Evolutionary conservation across 1,140 invertebrate species (phyloP), one percentile per base, ranked within the genome.

Genomic region (Hypothenemus hampei): DNA sequence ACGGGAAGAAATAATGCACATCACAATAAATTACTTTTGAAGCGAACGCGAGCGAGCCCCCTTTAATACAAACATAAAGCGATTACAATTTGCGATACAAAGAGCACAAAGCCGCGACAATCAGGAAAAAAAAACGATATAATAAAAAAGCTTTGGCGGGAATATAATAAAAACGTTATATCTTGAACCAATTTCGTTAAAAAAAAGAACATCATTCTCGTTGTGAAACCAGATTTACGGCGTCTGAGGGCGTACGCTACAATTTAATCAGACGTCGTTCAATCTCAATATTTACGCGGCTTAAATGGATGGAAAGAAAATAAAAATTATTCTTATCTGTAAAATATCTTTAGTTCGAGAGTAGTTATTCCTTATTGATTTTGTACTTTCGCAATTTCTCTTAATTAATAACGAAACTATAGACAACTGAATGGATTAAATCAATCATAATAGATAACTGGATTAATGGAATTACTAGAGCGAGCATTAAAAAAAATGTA

Each of bases 241-340:
- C 43, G 43, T 45, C 43, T 24, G 26, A 45, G 22, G 43, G 43
- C 43, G 43, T 24, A 45, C 23, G 26, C 43, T 45, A 47, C 26
- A 47, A 47, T 47, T 47, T 47, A 47, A 47, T 47, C 45, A 47
- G 29, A 47, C 45, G 45, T 47, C 45, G 13, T 36, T 21, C 16
- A 47, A 47, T 47, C 45, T 47, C 45, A 47, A 47, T 47, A 47
- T 47, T 47, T 47, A 47, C 45, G 45, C 29, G 29, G 29, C 45
- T 35, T 47, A 47, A 47, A 45, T 29, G 43, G 24, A 29, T 45
- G 23, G 36, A 47, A 45, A 29, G 43, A 45, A 35, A 35, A 35
- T 33, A 47, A 47, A 47, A 47, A 47, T 8, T 3, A 6, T 24
- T 26, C 26, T 45, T 47, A 36, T 36, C 45, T 47, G 36, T 36